Base-by-base conservation (phyloP, 1,140 invertebrate genomes). In the Scaptomyza pallida region DNA sequence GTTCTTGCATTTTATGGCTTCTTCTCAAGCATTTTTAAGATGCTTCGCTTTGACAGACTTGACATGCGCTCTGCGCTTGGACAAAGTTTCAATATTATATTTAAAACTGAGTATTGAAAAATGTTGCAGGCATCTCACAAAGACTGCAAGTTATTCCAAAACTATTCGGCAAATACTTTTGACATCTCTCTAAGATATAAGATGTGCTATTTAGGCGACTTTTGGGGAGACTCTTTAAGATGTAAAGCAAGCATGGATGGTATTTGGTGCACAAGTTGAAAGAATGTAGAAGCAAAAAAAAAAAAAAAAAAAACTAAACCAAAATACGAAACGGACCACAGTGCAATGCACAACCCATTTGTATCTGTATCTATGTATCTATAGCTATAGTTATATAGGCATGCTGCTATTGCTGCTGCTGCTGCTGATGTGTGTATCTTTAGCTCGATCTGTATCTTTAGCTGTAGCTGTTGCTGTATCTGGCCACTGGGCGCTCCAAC, bases 401-500 rank as follows among this genome's bases (percentile, higher is more conserved):
- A 37, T 37, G 33, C 33, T 37, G 12, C 12, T 37, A 12, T 3
- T 37, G 33, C 60, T 63, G 62, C 37, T 68, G 56, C 33, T 72
- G 62, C 33, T 43, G 55, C 41, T 68, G 52, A 5, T 65, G 62
- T 63, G 10, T 55, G 33, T 62, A 50, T 26, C 44, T 40, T 16
- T 59, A 51, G 52, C 44, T 47, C 5, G 43, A 47, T 30, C 19
- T 56, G 33, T 48, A 60, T 43, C 57, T 45, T 52, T 47, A 40
- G 54, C 30, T 63, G 47, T 75, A 52, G 71, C 57, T 70, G 59
- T 47, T 33, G 54, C 30, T 63, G 47, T 75, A 52, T 75, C 57
- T 70, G 59, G 17, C 52, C 60, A 64, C 26, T 57, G 26, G 51
- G 50, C 56, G 48, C 67, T 85, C 76, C 80, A 85, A 78, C 72